A percentile compares a stretch with the other conserved stretches of the same genome.
These are phyloP conservation scores for Syrista parreyssii DNA, from an alignment of 2,888 invertebrate species.

Conservation along the genomic window DNA sequence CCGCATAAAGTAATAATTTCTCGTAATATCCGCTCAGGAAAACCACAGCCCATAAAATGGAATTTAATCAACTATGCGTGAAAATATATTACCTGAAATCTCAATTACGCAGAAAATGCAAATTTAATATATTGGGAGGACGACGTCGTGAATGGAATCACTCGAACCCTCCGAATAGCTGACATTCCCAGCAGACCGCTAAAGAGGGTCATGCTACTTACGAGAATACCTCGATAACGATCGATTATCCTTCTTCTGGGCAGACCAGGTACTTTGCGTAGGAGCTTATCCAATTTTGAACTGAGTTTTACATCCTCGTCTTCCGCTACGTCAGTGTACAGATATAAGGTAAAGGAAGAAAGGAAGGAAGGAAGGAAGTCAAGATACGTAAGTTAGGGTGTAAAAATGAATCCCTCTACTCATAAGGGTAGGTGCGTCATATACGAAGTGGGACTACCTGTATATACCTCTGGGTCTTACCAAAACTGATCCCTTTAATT, in stretches of 20 bases:
- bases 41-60: constrained; percentile 23
- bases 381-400: not conserved
- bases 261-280: not conserved
- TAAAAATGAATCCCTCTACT: not conserved
- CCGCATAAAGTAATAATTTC: not conserved
- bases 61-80: constrained; percentile 47
- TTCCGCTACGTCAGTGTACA: not conserved
- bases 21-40: not conserved
- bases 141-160: constrained; percentile 25
- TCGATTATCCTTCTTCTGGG: not conserved
- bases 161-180: constrained; percentile 25
- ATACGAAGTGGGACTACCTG: constrained; percentile 19
- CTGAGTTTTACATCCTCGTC: not conserved
- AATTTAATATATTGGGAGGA: constrained; percentile 42
- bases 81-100: constrained; percentile 45
- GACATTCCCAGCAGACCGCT: constrained; percentile 24
- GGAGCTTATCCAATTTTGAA: not conserved
- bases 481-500: not conserved
- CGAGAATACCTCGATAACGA: constrained; percentile 16
- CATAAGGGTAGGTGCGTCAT: not conserved
- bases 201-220: constrained; percentile 17
- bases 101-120: constrained; percentile 47
- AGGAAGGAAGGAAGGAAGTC: not conserved
- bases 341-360: not conserved
- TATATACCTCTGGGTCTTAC: not conserved